Evolutionary conservation across 1,140 invertebrate species (phyloP).

Genomic region (Micrasema minimum): DNA sequence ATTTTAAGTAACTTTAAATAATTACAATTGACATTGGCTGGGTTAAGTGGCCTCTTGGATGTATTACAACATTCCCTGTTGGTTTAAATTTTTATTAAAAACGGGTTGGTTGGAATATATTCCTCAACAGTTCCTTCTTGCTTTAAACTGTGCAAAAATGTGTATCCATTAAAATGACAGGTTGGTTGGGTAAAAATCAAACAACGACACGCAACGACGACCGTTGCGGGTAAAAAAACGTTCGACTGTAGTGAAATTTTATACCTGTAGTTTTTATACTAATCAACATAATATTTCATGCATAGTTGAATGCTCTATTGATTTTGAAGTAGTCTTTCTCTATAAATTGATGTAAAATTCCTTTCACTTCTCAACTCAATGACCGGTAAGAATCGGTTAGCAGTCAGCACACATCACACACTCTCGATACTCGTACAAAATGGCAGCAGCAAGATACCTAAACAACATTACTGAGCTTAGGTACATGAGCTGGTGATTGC

Average conservation of each 20-base stretch:
- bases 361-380: constrained; percentile 25
- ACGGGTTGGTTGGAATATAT: no score
- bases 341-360: constrained; percentile 5
- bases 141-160: background rate
- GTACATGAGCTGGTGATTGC: background rate
- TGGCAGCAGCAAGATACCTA: background rate
- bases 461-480: background rate
- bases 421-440: constrained; percentile 4
- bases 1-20: no score
- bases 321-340: background rate
- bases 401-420: background rate
- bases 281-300: no score
- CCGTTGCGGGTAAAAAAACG: background rate
- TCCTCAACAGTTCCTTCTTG: background rate
- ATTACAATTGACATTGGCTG: no score
- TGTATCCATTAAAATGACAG: background rate
- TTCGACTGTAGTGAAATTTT: background rate
- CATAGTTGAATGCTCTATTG: background rate
- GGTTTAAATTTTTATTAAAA: no score
- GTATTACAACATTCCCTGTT: no score
- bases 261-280: no score
- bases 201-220: background rate
- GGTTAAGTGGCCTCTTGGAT: no score
- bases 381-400: constrained; percentile 8
- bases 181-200: background rate